Conservation (phyloP, 2,888 invertebrate species). For the Campoletis raptor region DNA sequence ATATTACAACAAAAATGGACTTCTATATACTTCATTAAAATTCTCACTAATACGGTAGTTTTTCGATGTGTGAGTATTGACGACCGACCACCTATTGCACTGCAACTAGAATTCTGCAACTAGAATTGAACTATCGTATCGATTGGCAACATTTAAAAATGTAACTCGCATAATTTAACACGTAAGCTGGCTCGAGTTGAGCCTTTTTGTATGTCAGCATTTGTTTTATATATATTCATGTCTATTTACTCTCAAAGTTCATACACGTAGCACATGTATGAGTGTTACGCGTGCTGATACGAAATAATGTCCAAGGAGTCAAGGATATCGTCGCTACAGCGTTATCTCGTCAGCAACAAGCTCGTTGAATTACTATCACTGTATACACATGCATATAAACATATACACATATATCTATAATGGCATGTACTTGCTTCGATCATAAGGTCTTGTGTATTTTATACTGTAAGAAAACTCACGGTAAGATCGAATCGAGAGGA, state of each 20-base stretch:
- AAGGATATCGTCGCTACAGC: conserved; percentile 78
- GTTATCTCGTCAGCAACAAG: conserved; percentile 75
- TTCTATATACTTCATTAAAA: not conserved
- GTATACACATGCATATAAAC: conserved; percentile 67
- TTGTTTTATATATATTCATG: conserved; percentile 9
- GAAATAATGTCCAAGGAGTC: conserved; percentile 76
- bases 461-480: conserved; percentile 51
- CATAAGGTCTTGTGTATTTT: conserved; percentile 59
- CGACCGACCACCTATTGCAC: conserved; percentile 28
- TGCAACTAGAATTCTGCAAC: conserved; percentile 44
- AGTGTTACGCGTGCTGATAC: conserved; percentile 61
- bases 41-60: not conserved
- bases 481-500: conserved; percentile 57
- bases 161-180: not conserved
- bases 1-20: not conserved
- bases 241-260: conserved; percentile 37
- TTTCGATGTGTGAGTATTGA: not conserved
- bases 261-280: conserved; percentile 24
- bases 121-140: conserved; percentile 29
- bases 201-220: conserved; percentile 3
- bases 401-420: conserved; percentile 45
- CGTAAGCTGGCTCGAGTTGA: not conserved
- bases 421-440: conserved; percentile 52
- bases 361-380: conserved; percentile 50
- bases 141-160: not conserved